phyloP scores from a whole-genome alignment of 2,797 vertebrate genomes.

The Carcharodon carcharias region DNA sequence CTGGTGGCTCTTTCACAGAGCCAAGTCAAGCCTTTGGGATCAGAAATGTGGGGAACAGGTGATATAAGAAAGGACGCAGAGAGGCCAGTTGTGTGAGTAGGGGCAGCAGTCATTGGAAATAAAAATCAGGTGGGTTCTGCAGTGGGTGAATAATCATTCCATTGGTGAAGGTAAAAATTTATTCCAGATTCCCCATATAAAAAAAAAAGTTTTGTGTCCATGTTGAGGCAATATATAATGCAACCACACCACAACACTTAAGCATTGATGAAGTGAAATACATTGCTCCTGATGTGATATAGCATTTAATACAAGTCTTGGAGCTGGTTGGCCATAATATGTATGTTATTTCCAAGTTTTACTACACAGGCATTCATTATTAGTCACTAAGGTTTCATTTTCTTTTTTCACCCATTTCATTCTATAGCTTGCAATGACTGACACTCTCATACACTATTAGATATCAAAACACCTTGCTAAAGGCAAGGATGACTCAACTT shows the following conservation, averaged over 20 bases:
- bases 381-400: neutral
- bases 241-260: neutral
- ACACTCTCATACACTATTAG: neutral
- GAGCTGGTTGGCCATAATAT: neutral
- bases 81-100: neutral
- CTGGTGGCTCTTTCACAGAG: neutral
- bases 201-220: neutral
- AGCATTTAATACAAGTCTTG: neutral
- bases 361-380: neutral
- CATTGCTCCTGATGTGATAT: neutral
- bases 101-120: neutral
- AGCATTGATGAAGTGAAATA: neutral
- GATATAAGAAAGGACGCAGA: no score
- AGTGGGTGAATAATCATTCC: neutral
- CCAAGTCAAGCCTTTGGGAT: neutral
- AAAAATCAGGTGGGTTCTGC: neutral
- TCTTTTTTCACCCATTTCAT: neutral
- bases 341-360: neutral
- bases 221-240: neutral
- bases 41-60: neutral
- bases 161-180: neutral
- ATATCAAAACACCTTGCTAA: neutral
- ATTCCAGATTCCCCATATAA: neutral
- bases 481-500: neutral
- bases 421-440: neutral